Base-by-base conservation (phyloP, 2,888 invertebrate species). In the Zaprionus lineosus region DNA sequence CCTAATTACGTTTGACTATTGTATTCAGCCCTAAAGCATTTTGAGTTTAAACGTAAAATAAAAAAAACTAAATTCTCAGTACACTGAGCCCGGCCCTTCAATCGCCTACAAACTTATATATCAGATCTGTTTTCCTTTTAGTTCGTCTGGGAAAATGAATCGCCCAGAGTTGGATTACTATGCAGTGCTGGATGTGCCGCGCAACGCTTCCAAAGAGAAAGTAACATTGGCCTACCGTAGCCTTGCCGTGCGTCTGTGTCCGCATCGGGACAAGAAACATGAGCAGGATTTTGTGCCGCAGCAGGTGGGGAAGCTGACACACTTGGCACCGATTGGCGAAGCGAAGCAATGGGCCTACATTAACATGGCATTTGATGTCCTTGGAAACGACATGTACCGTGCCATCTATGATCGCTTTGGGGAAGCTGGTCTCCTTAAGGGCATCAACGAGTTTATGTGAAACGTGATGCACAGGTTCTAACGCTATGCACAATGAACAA, bases 401-500 rank as follows among this genome's bases (percentile, higher is more conserved):
- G 94, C 96, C 8, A 93, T 97, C 9, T 98, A 95, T 90, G 97
- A 97, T 89, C 95, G 96, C 83, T 97, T 95, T 89, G 97, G 97
- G 0, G 97, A 97, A 89, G 94, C 95, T 81, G 97, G 96, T 0
- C 91, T 97, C 34, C 96, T 96, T 88, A 92, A 92, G 78, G 96
- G 84, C 11, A 83, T 88, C 62, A 88, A 89, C 55, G 75, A 77
- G 5, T 60, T 86, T 19, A 89, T 89, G 75, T 90, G 90, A 89
- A 88, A 87, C 55, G 83, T 88, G 1, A 86, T 90, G 63, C 87
- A 89, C 46, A 82, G 84, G 2, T 90, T 87, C 72, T 90, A 89
- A 44, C 84, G 87, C 69, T 90, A 36, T 82, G 89, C 6, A 85
- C 89, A 41, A 89, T 90, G 78, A 89, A 89, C 26, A 90, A 89